Evolutionary conservation across 2,113 vertebrate species (phyloP), one percentile per base, ranked within the genome.

Genomic region (Podarcis raffonei): DNA sequence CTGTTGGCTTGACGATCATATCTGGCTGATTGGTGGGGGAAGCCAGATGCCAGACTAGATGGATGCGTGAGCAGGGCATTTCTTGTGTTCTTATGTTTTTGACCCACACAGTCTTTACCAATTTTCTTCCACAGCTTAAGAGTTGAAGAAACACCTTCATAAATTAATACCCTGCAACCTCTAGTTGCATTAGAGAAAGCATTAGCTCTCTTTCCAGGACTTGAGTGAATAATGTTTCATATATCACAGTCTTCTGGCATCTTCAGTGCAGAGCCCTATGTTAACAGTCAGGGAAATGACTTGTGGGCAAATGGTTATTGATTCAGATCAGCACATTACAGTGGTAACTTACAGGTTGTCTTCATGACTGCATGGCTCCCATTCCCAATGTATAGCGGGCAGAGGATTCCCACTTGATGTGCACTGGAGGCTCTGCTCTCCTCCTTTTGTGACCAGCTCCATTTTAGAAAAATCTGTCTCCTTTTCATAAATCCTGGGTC

Each of bases 401-500:
- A 93, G 74, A 0, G 98, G 98, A 3, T 93, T 90, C 32, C 97
- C 98, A 0, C 90, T 95, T 1, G 93, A 96, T 0, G 97, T 98
- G 95, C 98, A 99, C 89, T 95, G 96, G 89, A 99, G 96, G 12
- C 93, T 90, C 5, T 97, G 94, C 71, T 95, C 93, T 87, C 94
- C 95, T 87, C 97, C 95, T 35, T 96, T 84, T 57, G 94, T 89
- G 66, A 92, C 94, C 53, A 78, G 87, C 86, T 94, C 80, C 0
- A 92, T 87, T 74, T 84, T 94, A 53, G 90, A 87, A 74, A 96
- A 93, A 91, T 95, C 90, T 88, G 93, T 96, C 83, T 98, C 97
- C 72, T 96, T 97, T 83, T 98, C 98, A 27, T 94, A 97, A 94
- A 99, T 99, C 89, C 94, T 96, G 79, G 98, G 98, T 89, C 95